Conservation (phyloP, 2,888 invertebrate species). For the Anoplius nigerrimus region DNA sequence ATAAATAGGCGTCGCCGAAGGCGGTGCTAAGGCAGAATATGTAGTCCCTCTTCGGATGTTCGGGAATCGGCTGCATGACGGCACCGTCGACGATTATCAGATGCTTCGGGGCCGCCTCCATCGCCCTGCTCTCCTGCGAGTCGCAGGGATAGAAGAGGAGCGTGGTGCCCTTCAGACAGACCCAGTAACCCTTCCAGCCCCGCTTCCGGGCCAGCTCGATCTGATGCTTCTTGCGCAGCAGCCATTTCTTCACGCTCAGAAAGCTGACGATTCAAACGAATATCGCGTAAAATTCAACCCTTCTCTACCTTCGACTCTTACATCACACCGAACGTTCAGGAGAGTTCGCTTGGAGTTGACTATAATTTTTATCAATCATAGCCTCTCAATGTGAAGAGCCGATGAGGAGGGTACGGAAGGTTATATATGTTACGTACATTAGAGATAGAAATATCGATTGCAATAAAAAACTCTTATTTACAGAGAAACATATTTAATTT, state of each 20-base stretch:
- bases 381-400: too few relatives aligned
- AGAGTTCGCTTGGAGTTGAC: too few relatives aligned
- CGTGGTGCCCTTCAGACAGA: slow-evolving; percentile 97
- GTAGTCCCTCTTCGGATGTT: slow-evolving; percentile 97
- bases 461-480: too few relatives aligned
- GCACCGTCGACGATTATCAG: slow-evolving; percentile 97
- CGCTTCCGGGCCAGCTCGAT: slow-evolving; percentile 96
- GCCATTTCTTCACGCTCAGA: slow-evolving; percentile 98
- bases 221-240: slow-evolving; percentile 96
- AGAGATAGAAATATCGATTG: too few relatives aligned
- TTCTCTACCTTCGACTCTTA: too few relatives aligned
- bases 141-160: slow-evolving; percentile 97
- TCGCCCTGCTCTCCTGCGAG: slow-evolving; percentile 91
- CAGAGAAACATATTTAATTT: too few relatives aligned
- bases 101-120: slow-evolving; percentile 95
- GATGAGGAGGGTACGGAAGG: too few relatives aligned
- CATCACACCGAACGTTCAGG: too few relatives aligned
- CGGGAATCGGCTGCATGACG: slow-evolving; percentile 99
- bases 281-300: background rate
- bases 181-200: slow-evolving; percentile 99
- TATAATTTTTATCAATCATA: too few relatives aligned
- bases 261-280: slow-evolving; percentile 82
- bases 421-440: too few relatives aligned
- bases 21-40: slow-evolving; percentile 99
- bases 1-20: slow-evolving; percentile 97